A percentile compares a stretch with the other conserved stretches of the same genome.
Conservation (phyloP, 1,140 invertebrate genomes). For the Agrilus planipennis region DNA sequence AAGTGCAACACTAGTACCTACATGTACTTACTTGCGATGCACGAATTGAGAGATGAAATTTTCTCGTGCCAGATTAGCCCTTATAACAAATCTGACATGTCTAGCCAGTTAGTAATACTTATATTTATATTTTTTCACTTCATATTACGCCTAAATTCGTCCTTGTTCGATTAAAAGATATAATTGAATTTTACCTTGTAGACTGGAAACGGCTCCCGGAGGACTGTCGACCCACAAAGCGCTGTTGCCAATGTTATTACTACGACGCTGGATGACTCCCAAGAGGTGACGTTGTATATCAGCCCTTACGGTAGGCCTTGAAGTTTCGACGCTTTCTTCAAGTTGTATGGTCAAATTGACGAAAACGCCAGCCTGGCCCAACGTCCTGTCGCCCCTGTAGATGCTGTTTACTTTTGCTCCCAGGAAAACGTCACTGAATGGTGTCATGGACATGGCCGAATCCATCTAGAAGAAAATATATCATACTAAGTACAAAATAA, state of each 20-base stretch:
- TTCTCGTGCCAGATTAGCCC: too few relatives aligned
- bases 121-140: too few relatives aligned
- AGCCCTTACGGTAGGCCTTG: conserved; percentile 50
- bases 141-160: too few relatives aligned
- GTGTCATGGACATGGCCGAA: conserved; percentile 81
- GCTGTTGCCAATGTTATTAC: conserved; percentile 77
- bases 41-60: too few relatives aligned
- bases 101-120: too few relatives aligned
- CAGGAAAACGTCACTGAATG: conserved; percentile 74
- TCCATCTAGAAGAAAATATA: too few relatives aligned
- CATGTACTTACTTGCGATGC: too few relatives aligned
- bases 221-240: conserved; percentile 71
- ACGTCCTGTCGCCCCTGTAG: conserved; percentile 55
- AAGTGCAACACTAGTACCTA: too few relatives aligned
- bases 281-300: conserved; percentile 73
- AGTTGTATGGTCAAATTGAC: conserved; percentile 72
- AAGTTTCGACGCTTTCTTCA: conserved; percentile 57
- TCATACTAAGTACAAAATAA: too few relatives aligned
- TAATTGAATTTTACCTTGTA: conserved; percentile 23
- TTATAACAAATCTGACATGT: too few relatives aligned
- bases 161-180: too few relatives aligned
- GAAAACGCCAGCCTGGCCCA: conserved; percentile 58
- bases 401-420: conserved; percentile 68
- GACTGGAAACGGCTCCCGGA: conserved; percentile 40
- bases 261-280: conserved; percentile 67